Conservation (phyloP, 1,140 invertebrate genomes). For the Argopecten irradians region DNA sequence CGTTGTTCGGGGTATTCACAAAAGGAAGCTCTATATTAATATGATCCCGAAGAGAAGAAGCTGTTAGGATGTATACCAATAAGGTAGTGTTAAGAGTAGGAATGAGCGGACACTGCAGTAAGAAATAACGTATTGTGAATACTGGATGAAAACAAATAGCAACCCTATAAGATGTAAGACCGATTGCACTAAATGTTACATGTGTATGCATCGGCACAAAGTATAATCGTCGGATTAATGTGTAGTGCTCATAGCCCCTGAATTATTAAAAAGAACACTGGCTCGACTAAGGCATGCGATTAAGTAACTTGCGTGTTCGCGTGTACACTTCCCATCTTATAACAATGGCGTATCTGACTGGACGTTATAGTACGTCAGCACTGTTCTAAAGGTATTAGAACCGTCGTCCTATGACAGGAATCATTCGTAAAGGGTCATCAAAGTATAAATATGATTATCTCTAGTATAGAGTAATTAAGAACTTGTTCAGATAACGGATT, state of each 20-base stretch:
- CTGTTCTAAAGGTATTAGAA: neutral
- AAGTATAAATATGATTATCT: too few species aligned
- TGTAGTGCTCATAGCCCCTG: neutral
- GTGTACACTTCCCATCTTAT: neutral
- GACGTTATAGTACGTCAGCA: neutral
- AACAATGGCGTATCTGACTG: neutral
- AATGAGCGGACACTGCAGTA: too few species aligned
- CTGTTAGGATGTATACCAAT: too few species aligned
- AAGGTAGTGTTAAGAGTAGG: too few species aligned
- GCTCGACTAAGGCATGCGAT: neutral
- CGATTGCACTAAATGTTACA: neutral
- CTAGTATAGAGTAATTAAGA: too few species aligned
- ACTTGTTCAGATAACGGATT: neutral
- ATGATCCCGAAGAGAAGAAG: too few species aligned
- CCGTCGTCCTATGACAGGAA: neutral
- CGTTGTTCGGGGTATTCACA: too few species aligned
- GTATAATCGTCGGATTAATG: neutral
- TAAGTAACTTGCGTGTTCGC: neutral
- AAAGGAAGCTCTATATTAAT: too few species aligned
- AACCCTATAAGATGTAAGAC: too few species aligned
- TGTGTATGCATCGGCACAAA: neutral
- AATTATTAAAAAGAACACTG: neutral
- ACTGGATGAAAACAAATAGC: too few species aligned
- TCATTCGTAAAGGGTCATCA: too few species aligned
- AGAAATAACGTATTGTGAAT: too few species aligned